Evolutionary conservation across 1,140 invertebrate species (phyloP).

Genomic region (Trachymyrmex septentrionalis): DNA sequence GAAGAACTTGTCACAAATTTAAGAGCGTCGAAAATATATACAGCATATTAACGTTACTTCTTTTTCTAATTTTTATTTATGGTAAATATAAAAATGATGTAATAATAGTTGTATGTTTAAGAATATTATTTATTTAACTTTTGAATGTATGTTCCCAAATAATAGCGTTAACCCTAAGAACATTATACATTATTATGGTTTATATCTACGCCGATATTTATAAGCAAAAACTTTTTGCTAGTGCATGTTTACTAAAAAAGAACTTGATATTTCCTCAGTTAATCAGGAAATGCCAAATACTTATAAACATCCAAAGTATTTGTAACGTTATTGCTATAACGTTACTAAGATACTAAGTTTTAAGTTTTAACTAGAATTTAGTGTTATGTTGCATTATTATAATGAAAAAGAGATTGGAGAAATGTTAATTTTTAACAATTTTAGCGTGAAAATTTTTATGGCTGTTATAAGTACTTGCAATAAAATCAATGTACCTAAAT

Average conservation of each 20-base stretch:
- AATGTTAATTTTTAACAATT: conserved; percentile 50
- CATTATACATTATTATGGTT: conserved; percentile 7
- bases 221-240: conserved; percentile 48
- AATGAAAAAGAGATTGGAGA: conserved; percentile 32
- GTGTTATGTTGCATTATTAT: conserved; percentile 47
- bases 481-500: conserved; percentile 73
- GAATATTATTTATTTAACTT: conserved; percentile 57
- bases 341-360: conserved; percentile 10
- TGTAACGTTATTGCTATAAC: conserved; percentile 2
- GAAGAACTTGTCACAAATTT: conserved; percentile 25
- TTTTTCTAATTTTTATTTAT: conserved; percentile 40
- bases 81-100: conserved; percentile 46
- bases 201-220: conserved; percentile 16
- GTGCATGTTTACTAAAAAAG: background rate
- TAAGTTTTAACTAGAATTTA: conserved; percentile 26
- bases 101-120: conserved; percentile 23
- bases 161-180: conserved; percentile 5
- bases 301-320: conserved; percentile 59
- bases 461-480: conserved; percentile 71
- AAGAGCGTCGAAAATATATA: conserved; percentile 19
- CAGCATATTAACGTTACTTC: conserved; percentile 29
- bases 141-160: conserved; percentile 18
- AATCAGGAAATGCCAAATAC: conserved; percentile 42
- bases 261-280: conserved; percentile 34
- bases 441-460: conserved; percentile 59